These are phyloP conservation scores for Frankliniella intonsa DNA, from an alignment of 2,888 invertebrate species.

Conservation along the genomic window DNA sequence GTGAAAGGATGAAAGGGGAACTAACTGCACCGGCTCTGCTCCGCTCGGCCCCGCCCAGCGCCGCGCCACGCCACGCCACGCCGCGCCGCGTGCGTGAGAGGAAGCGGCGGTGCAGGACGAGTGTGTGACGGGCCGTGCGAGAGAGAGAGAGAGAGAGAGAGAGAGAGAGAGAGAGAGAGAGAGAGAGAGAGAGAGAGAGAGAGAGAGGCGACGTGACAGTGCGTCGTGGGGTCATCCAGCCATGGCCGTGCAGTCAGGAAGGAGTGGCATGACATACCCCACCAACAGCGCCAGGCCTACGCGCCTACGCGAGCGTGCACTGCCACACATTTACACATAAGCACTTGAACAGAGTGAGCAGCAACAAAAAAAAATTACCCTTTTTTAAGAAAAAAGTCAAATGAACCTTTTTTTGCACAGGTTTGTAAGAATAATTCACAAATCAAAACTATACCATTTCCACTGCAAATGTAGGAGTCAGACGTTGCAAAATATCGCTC, in stretches of 20 bases:
- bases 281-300: too few species aligned
- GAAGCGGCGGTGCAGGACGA: neutral
- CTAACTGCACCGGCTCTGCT: conserved; percentile 8
- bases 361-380: too few species aligned
- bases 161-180: neutral
- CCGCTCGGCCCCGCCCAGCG: neutral
- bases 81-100: neutral
- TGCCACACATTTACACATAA: too few species aligned
- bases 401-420: too few species aligned
- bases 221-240: neutral
- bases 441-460: too few species aligned
- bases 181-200: conserved; percentile 3
- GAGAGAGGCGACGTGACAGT: neutral
- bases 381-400: too few species aligned
- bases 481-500: too few species aligned
- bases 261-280: neutral
- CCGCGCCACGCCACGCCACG: neutral
- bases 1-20: conserved; percentile 26
- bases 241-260: neutral
- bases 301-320: too few species aligned
- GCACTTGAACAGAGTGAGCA: too few species aligned
- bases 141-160: neutral
- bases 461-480: too few species aligned
- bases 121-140: neutral
- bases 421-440: too few species aligned